phyloP scores from a whole-genome alignment of 2,888 invertebrate genomes.

The Lamproptera curius region DNA sequence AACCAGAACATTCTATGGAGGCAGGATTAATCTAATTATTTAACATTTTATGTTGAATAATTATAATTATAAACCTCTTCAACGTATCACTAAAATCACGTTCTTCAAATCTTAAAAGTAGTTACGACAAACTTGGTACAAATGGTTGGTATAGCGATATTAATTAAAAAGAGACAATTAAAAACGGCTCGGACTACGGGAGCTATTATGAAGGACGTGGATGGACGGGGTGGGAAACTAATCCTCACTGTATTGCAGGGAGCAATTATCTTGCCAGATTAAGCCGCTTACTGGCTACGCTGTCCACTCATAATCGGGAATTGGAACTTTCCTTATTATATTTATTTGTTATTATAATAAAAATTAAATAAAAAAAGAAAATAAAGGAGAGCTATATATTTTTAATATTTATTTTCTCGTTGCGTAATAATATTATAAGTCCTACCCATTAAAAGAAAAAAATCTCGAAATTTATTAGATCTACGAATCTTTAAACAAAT shows the following conservation, averaged over 20 bases:
- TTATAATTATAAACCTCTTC: no score
- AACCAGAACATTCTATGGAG: no score
- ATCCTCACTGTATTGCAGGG: conserved; percentile 48
- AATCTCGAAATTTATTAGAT: no score
- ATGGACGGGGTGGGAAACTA: conserved; percentile 31
- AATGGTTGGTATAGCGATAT: no score
- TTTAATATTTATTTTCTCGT: neutral
- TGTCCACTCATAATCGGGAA: conserved; percentile 28
- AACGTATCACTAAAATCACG: no score
- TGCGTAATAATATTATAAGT: neutral
- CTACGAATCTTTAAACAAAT: no score
- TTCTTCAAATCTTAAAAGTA: no score
- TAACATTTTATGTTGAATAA: no score
- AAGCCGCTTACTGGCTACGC: conserved; percentile 15
- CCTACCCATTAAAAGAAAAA: neutral
- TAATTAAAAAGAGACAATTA: no score
- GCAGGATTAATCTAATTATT: no score
- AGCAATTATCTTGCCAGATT: conserved; percentile 56
- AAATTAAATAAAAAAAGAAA: neutral
- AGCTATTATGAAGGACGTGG: conserved; percentile 5
- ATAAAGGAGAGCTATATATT: neutral
- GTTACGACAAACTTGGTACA: no score
- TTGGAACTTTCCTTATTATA: neutral
- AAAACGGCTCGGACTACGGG: conserved; percentile 2
- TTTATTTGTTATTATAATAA: neutral